Conservation (phyloP, 2,113 vertebrate species). For the Ahaetulla prasina region DNA sequence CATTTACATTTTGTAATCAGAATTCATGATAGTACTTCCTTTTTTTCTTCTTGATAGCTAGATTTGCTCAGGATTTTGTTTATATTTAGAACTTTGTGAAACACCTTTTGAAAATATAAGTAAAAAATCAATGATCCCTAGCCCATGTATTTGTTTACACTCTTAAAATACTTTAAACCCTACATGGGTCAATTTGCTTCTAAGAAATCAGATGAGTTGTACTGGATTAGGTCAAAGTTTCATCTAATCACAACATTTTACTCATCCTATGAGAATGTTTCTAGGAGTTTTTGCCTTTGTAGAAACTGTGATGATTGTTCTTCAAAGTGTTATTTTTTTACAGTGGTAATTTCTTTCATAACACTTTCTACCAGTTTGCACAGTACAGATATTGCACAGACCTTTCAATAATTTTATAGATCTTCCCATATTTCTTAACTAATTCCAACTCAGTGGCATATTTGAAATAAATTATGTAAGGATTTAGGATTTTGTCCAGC, state of each 20-base stretch:
- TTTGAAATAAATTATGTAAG: background rate
- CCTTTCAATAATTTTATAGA: background rate
- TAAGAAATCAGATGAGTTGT: background rate
- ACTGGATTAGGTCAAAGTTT: background rate
- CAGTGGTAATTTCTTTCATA: background rate
- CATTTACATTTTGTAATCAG: background rate
- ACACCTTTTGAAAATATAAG: background rate
- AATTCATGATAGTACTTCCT: background rate
- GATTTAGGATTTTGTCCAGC: background rate
- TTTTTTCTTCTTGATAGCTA: background rate
- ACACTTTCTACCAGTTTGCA: background rate
- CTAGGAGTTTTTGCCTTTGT: background rate
- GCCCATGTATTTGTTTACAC: background rate
- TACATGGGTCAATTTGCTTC: background rate
- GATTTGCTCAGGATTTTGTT: background rate
- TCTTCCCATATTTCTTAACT: background rate
- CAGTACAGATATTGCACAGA: background rate
- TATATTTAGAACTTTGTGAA: background rate
- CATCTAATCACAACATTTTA: background rate
- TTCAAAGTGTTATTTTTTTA: background rate
- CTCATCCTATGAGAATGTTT: background rate
- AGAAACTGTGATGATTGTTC: background rate
- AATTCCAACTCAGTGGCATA: background rate
- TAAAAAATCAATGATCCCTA: background rate
- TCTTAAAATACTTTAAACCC: background rate